phyloP scores from a whole-genome alignment of 2,888 invertebrate genomes.

The Marasmarcha lunaedactyla region DNA sequence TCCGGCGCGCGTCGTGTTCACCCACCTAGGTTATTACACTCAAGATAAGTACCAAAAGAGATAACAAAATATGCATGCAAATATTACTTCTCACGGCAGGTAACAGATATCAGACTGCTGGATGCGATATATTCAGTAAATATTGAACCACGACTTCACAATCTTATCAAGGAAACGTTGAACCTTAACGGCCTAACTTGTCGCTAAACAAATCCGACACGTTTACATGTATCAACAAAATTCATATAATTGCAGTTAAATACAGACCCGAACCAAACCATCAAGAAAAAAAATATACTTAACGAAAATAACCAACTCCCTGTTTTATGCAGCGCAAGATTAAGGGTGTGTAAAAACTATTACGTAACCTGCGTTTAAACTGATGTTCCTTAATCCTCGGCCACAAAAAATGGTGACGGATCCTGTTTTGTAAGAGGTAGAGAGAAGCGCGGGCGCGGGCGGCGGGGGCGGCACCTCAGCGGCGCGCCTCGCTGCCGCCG shows the following conservation, averaged over 20 bases:
- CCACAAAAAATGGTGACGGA: slow-evolving; percentile 45
- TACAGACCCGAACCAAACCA: too few species aligned
- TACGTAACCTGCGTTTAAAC: slow-evolving; percentile 60
- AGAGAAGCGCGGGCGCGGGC: slow-evolving; percentile 19
- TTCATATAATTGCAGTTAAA: too few species aligned
- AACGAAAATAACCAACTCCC: too few species aligned
- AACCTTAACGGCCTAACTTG: slow-evolving; percentile 20
- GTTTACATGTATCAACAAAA: neutral
- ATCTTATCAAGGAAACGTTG: slow-evolving; percentile 25
- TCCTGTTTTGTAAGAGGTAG: slow-evolving; percentile 37
- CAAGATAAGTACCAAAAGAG: slow-evolving; percentile 20
- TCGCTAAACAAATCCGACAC: slow-evolving; percentile 10
- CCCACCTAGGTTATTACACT: slow-evolving; percentile 26
- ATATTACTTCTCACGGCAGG: slow-evolving; percentile 35
- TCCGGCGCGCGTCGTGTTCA: neutral
- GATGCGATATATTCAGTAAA: slow-evolving; percentile 27
- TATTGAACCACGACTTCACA: slow-evolving; percentile 28
- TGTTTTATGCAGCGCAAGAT: slow-evolving; percentile 22
- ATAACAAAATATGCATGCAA: slow-evolving; percentile 14
- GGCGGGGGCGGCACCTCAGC: slow-evolving; percentile 41
- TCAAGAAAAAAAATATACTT: too few species aligned
- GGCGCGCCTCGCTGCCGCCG: slow-evolving; percentile 67
- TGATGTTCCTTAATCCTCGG: slow-evolving; percentile 49
- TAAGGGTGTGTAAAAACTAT: slow-evolving; percentile 60
- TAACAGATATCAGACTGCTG: slow-evolving; percentile 30